Evolutionary conservation across 2,113 vertebrate species (phyloP).

Genomic region (Plectropomus leopardus): DNA sequence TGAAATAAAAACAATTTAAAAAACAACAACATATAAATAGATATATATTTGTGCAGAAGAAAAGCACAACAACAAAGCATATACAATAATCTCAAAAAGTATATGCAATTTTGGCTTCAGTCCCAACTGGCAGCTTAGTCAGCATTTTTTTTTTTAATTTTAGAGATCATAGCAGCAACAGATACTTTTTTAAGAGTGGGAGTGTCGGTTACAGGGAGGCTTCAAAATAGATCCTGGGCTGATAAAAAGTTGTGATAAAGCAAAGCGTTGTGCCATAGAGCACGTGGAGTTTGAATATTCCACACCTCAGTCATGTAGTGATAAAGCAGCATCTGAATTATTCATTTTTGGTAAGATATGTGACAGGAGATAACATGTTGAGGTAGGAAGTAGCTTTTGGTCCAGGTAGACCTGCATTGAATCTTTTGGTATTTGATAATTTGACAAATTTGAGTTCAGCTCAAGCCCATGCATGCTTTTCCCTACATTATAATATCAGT

Average conservation of each 20-base stretch:
- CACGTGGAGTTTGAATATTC: background rate
- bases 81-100: no score
- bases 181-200: background rate
- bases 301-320: background rate
- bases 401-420: background rate
- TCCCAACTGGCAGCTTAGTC: background rate
- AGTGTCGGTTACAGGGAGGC: background rate
- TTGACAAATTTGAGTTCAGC: background rate
- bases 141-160: background rate
- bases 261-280: background rate
- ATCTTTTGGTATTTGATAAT: background rate
- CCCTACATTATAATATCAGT: background rate
- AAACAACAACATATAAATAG: no score
- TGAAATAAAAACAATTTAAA: no score
- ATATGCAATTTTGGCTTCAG: no score
- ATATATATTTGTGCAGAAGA: no score
- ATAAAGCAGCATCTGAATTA: background rate
- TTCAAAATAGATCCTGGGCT: background rate
- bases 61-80: no score
- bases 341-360: background rate
- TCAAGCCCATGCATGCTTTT: background rate
- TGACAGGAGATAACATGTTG: background rate
- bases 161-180: background rate
- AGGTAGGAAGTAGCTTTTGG: background rate
- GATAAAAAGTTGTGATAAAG: slow-evolving; percentile 14